phyloP scores from a whole-genome alignment of 2,888 invertebrate genomes.

The Aelia acuminata region DNA sequence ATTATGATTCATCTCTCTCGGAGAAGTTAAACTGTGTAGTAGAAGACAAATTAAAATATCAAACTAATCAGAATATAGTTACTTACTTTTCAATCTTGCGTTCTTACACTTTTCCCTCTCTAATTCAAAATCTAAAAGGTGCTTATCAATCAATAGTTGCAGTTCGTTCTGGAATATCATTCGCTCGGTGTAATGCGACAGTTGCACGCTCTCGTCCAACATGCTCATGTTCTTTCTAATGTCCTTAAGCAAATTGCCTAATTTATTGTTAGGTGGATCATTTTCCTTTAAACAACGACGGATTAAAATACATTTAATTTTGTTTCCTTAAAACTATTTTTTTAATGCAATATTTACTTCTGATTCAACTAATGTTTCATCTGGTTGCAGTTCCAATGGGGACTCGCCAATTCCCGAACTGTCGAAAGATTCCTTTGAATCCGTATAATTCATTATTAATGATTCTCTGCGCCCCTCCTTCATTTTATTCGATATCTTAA shows the following conservation, averaged over 20 bases:
- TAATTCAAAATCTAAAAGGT: constrained; percentile 49
- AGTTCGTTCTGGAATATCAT: constrained; percentile 57
- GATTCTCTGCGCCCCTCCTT: background rate
- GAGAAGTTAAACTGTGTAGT: too few relatives aligned
- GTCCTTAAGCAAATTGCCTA: background rate
- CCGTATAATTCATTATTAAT: background rate
- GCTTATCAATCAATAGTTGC: constrained; percentile 50
- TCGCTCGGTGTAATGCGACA: constrained; percentile 46
- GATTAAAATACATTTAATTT: background rate
- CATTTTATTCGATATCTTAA: background rate
- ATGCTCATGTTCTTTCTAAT: background rate
- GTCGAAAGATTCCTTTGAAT: background rate
- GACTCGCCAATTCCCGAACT: background rate
- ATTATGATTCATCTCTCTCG: too few relatives aligned
- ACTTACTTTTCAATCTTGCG: constrained; percentile 57
- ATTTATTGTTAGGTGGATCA: background rate
- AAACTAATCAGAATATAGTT: too few relatives aligned
- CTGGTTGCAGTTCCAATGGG: background rate
- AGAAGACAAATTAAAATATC: too few relatives aligned
- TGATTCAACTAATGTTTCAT: background rate
- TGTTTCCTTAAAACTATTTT: background rate
- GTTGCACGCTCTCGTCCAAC: constrained; percentile 34
- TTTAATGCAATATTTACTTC: background rate
- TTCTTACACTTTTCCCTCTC: constrained; percentile 54
- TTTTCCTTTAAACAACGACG: background rate